Percentiles rank a stretch among this genome's conserved stretches.
Evolutionary conservation across 2,113 vertebrate species (phyloP).

Genomic region (Danionella cerebrum): DNA sequence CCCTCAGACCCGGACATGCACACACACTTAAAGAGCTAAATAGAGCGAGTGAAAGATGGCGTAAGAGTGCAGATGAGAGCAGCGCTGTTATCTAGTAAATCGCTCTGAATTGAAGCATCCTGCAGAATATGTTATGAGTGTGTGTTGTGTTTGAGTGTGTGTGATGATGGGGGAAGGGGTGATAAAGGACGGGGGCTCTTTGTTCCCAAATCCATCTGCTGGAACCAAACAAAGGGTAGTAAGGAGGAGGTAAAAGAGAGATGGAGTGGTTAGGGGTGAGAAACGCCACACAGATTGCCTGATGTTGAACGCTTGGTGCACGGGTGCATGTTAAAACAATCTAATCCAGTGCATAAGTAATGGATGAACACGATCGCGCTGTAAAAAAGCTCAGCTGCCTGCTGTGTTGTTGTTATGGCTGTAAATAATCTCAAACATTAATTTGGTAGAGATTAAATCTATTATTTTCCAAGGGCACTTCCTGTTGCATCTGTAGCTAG

Average conservation of each 20-base stretch:
- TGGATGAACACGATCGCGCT: not conserved
- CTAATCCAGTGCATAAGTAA: not conserved
- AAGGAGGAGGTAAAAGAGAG: conserved; percentile 51
- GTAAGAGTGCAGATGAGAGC: conserved; percentile 1
- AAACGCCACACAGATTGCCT: conserved; percentile 37
- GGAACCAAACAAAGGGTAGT: conserved; percentile 66
- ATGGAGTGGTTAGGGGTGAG: conserved; percentile 25
- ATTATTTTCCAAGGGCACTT: not conserved
- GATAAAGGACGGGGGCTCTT: conserved; percentile 56
- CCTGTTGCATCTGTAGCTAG: not conserved
- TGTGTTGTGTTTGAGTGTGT: conserved; percentile 27
- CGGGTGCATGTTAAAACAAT: conserved; percentile 9
- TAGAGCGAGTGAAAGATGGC: not conserved
- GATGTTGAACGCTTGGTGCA: not conserved
- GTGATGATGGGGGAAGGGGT: conserved; percentile 37
- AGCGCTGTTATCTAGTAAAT: conserved; percentile 19
- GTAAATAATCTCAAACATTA: not conserved
- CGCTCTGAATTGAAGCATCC: conserved; percentile 15
- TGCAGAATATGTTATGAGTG: conserved; percentile 13
- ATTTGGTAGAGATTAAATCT: not conserved
- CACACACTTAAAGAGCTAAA: not conserved
- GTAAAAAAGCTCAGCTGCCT: not conserved
- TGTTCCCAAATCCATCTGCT: conserved; percentile 84
- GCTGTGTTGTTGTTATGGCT: not conserved
- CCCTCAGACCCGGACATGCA: conserved; percentile 18